Percentiles rank a stretch among this genome's conserved stretches.
phyloP scores from a whole-genome alignment of 2,113 vertebrate genomes.

The Muntiacus muntjak region DNA sequence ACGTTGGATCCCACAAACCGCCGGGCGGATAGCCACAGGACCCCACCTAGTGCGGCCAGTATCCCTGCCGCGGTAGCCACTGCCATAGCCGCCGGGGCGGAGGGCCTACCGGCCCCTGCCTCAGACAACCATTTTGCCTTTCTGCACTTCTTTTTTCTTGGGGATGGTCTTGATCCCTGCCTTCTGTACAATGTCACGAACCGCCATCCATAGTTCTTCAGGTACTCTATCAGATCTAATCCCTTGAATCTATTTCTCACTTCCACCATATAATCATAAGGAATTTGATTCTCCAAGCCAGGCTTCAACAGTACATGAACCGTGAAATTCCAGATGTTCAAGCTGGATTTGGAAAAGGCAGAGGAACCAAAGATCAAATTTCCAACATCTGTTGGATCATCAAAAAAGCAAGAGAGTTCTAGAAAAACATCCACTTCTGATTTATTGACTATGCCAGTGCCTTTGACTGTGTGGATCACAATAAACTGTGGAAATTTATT shows the following conservation, averaged over 20 bases:
- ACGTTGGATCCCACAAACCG: slow-evolving; percentile 74
- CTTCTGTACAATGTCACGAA: neutral
- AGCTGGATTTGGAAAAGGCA: neutral
- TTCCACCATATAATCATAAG: neutral
- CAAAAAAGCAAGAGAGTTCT: neutral
- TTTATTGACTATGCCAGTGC: neutral
- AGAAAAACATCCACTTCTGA: neutral
- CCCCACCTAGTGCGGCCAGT: slow-evolving; percentile 69
- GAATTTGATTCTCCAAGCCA: neutral
- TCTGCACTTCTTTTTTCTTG: neutral
- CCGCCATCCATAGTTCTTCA: neutral
- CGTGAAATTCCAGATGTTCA: neutral
- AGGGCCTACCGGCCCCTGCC: rapidly evolving
- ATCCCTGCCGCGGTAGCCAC: neutral
- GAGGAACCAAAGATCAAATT: neutral
- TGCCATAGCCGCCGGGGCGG: neutral
- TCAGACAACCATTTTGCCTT: neutral
- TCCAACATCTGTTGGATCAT: neutral
- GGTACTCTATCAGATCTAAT: neutral
- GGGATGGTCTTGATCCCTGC: neutral
- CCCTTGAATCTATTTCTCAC: neutral
- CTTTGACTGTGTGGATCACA: neutral
- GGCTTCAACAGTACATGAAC: neutral
- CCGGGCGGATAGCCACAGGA: slow-evolving; percentile 73
- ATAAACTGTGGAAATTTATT: neutral